Base-by-base conservation (phyloP, 2,113 vertebrate species). In the Larimichthys crocea region DNA sequence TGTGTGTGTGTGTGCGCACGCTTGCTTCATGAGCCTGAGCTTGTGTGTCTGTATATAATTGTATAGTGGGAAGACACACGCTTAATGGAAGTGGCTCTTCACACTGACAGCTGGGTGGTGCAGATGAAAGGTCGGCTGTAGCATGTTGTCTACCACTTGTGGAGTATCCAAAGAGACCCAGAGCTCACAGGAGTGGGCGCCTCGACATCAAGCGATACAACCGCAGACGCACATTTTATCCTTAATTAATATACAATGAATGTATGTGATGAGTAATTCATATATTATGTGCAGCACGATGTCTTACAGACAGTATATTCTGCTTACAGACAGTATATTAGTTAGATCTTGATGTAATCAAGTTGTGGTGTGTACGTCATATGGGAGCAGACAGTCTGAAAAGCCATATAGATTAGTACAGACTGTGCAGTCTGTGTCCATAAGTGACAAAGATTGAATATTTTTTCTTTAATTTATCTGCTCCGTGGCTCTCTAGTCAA, bases 51-150 rank as follows among this genome's bases (percentile, higher is more conserved):
- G 88, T 79, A 80, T 86, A 88, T 90, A 90, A 92, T 90, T 92
- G 87, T 87, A 89, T 92, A 92, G 91, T 79, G 87, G 91, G 79
- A 88, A 92, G 88, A 88, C 85, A 87, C 90, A 88, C 92, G 92
- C 90, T 93, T 92, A 93, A 90, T 89, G 90, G 92, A 93, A 93
- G 92, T 91, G 93, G 89, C 91, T 88, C 92, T 91, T 90, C 88
- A 90, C 83, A 89, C 79, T 92, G 92, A 93, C 92, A 94, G 92
- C 84, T 87, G 90, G 90, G 86, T 76, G 83, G 77, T 83, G 88
- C 87, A 92, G 91, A 92, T 93, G 92, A 93, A 89, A 92, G 90
- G 77, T 84, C 81, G 74, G 70, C 80, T 88, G 78, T 69, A 83
- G 81, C 85, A 78, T 82, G 88, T 73, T 90, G 86, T 91, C 86